Conservation (phyloP, 23 tunicate species). For the Halocynthia roretzi region DNA sequence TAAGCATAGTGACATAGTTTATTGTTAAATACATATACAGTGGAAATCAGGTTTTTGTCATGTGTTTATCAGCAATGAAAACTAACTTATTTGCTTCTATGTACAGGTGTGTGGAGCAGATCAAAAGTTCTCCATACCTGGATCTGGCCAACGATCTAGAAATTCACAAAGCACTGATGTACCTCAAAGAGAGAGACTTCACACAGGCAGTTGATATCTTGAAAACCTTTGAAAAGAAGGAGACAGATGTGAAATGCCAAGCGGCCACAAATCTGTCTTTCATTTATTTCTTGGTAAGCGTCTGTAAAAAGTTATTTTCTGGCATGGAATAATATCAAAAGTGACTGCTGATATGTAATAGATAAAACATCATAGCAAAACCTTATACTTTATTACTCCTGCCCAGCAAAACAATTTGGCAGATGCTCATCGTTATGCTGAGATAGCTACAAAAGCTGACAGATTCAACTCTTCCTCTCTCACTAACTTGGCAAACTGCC, state of each 20-base stretch:
- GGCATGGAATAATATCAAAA: too few species aligned
- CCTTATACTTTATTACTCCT: too few species aligned
- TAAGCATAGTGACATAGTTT: too few species aligned
- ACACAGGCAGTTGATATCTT: slow-evolving; percentile 68
- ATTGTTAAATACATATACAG: too few species aligned
- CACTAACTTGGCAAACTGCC: slow-evolving; percentile 77
- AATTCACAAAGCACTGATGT: slow-evolving; percentile 94
- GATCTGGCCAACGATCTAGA: slow-evolving; percentile 96
- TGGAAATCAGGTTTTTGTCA: too few species aligned
- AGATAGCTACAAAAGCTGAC: slow-evolving; percentile 84
- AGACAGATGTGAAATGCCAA: slow-evolving; percentile 86
- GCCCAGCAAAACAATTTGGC: slow-evolving; percentile 55
- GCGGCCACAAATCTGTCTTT: slow-evolving; percentile 90
- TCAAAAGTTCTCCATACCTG: slow-evolving; percentile 65
- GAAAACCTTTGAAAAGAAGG: slow-evolving; percentile 97
- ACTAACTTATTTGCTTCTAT: too few species aligned
- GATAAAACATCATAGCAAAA: too few species aligned
- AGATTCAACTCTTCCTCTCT: slow-evolving; percentile 79
- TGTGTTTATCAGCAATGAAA: too few species aligned
- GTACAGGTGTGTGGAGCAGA: slow-evolving; percentile 72
- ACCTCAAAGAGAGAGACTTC: slow-evolving; percentile 86
- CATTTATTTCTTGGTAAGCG: slow-evolving; percentile 54
- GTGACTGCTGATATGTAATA: too few species aligned
- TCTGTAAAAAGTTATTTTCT: too few species aligned
- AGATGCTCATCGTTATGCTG: slow-evolving; percentile 73